These are phyloP conservation scores for Hypanus sabinus DNA, from an alignment of 2,113 vertebrate genomes.

Conservation along the genomic window DNA sequence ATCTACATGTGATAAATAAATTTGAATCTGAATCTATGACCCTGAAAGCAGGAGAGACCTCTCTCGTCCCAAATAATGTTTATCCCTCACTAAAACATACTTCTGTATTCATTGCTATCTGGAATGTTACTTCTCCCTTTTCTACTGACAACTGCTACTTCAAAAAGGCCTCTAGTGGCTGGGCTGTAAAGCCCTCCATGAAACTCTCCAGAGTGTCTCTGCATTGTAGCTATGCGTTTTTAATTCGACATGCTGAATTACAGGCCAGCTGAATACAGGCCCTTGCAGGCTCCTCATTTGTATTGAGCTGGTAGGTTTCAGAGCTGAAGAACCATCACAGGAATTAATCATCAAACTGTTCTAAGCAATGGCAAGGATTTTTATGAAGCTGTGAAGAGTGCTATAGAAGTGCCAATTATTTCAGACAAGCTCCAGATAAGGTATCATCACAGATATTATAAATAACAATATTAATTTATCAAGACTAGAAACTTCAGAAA, in stretches of 20 bases:
- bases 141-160: neutral
- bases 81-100: neutral
- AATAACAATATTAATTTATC: neutral
- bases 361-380: no score
- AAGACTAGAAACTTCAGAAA: neutral
- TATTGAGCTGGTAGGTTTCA: no score
- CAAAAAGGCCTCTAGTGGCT: neutral
- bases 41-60: neutral
- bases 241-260: no score
- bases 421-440: no score
- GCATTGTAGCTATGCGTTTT: no score
- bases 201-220: no score
- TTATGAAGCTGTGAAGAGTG: neutral
- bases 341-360: no score
- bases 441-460: neutral
- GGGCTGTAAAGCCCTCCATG: neutral
- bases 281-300: no score
- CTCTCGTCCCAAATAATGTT: neutral
- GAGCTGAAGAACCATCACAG: no score
- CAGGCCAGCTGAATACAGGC: no score
- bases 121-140: neutral
- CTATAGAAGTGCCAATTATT: neutral
- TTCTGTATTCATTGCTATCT: neutral
- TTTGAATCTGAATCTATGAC: no score
- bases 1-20: no score